A percentile compares a stretch with the other conserved stretches of the same genome.
These are phyloP conservation scores for Pandemis cinnamomeana DNA, from an alignment of 2,888 invertebrate genomes.

Conservation along the genomic window DNA sequence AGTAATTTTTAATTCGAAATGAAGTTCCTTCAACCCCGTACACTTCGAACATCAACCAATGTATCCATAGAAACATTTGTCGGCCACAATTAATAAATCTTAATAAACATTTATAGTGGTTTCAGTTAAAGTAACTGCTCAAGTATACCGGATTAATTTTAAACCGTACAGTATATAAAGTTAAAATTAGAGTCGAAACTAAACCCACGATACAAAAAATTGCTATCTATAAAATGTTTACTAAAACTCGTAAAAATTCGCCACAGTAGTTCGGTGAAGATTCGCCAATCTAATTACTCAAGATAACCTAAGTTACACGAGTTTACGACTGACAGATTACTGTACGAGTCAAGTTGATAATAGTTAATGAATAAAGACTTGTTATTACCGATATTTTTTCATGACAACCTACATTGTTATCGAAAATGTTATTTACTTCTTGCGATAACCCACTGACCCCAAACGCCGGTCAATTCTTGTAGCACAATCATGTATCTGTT, in stretches of 20 bases:
- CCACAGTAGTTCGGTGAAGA: conserved; percentile 9
- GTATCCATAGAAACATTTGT: too few species aligned
- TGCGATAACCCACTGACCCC: conserved; percentile 32
- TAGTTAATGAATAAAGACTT: conserved; percentile 30
- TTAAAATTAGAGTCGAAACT: not conserved
- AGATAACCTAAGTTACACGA: conserved; percentile 22
- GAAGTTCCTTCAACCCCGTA: too few species aligned
- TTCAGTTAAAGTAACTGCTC: too few species aligned
- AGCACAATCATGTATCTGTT: conserved; percentile 16
- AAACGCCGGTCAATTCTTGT: conserved; percentile 24
- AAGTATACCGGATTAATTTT: too few species aligned
- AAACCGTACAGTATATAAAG: too few species aligned
- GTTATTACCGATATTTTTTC: conserved; percentile 29
- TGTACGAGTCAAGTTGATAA: conserved; percentile 9
- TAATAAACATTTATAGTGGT: too few species aligned
- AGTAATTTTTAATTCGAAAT: too few species aligned
- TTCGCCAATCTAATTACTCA: conserved; percentile 20
- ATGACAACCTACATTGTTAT: conserved; percentile 27
- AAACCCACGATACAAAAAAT: not conserved
- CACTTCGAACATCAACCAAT: too few species aligned
- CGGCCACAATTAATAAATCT: too few species aligned
- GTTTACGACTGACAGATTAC: conserved; percentile 29
- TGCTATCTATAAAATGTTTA: conserved; percentile 2
- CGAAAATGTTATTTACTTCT: conserved; percentile 26
- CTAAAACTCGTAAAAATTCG: conserved; percentile 2